Percentiles rank a stretch among this genome's conserved stretches.
Evolutionary conservation across 2,113 vertebrate species (phyloP).

Genomic region (Lycaon pictus): DNA sequence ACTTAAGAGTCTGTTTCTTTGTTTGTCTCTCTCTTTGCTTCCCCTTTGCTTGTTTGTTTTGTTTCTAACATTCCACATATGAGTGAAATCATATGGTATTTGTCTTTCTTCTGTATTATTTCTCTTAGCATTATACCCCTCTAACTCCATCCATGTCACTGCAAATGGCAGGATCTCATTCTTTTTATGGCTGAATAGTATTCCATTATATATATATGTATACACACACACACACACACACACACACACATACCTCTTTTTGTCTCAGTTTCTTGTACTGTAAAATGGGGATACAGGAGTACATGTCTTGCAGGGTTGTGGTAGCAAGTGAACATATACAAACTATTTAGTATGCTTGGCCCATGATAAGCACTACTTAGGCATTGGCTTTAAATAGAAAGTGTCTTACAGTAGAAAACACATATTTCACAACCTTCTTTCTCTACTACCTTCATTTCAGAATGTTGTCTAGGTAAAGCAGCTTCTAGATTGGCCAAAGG

Average conservation of each 20-base stretch:
- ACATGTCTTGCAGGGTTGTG: neutral
- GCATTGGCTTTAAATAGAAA: neutral
- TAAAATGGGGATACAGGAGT: neutral
- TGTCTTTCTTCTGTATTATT: neutral
- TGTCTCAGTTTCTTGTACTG: slow-evolving; percentile 8
- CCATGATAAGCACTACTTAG: neutral
- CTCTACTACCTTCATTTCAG: neutral
- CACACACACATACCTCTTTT: neutral
- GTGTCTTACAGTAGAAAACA: neutral
- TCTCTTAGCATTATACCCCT: neutral
- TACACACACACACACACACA: no score
- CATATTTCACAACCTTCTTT: neutral
- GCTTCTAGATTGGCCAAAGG: neutral
- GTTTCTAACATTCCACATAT: neutral
- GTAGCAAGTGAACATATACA: slow-evolving; percentile 21
- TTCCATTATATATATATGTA: neutral
- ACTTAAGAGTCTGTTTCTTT: neutral
- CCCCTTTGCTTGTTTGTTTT: neutral
- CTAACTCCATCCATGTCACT: neutral
- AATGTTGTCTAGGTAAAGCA: neutral
- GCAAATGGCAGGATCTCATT: neutral
- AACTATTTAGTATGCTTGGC: slow-evolving; percentile 24
- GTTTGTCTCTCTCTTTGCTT: neutral
- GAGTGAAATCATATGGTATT: neutral
- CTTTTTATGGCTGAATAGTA: neutral